These are phyloP conservation scores for Saturnia pavonia DNA, from an alignment of 2,888 invertebrate genomes.

Conservation along the genomic window DNA sequence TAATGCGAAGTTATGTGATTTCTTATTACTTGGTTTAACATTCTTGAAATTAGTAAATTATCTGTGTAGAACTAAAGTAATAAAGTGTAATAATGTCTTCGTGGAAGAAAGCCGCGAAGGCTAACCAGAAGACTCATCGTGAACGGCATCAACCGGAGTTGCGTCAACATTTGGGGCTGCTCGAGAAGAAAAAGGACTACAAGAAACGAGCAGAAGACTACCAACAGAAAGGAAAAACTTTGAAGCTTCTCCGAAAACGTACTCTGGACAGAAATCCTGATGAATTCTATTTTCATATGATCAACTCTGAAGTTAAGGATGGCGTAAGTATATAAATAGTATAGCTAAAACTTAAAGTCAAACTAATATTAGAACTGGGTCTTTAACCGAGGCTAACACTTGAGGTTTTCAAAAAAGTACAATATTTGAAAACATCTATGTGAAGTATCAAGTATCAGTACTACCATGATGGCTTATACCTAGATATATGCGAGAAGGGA, in stretches of 20 bases:
- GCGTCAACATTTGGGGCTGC: constrained; percentile 88
- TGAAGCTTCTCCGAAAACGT: constrained; percentile 90
- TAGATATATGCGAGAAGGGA: no score
- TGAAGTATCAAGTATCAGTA: background rate
- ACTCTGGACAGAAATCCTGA: constrained; percentile 97
- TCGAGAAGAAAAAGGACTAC: constrained; percentile 96
- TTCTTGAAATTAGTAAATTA: no score
- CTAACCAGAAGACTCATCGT: constrained; percentile 90
- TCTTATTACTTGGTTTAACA: background rate
- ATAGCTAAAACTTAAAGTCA: no score
- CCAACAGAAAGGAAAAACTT: constrained; percentile 90
- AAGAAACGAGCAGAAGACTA: constrained; percentile 88
- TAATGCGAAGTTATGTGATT: no score
- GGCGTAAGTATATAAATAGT: constrained; percentile 61
- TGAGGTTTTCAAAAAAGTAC: no score
- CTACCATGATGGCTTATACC: background rate
- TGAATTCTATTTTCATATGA: constrained; percentile 99
- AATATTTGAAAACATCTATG: no score
- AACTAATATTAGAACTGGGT: background rate
- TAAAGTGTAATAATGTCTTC: constrained; percentile 86
- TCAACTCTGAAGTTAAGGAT: constrained; percentile 88
- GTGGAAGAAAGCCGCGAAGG: constrained; percentile 93
- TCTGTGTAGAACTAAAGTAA: background rate
- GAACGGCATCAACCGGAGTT: constrained; percentile 93
- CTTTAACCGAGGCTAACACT: no score